phyloP scores from a whole-genome alignment of 2,888 invertebrate genomes.

The Venustoraphidia nigricollis region DNA sequence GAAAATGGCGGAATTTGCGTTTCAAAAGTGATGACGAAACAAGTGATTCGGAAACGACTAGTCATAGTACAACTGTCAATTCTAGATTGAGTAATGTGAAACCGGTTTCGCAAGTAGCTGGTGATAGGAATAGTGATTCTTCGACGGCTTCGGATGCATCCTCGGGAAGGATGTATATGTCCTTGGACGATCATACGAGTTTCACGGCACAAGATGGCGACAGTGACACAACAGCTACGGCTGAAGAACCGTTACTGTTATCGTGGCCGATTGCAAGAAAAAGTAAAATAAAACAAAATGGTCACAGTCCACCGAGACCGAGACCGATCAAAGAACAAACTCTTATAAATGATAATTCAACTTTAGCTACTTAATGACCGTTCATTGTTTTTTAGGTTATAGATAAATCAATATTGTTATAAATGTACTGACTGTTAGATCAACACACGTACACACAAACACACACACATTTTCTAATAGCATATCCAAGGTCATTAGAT shows the following conservation, averaged over 20 bases:
- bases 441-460: no score
- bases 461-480: no score
- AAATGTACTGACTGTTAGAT: no score
- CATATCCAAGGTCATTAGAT: no score
- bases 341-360: slow-evolving; percentile 1
- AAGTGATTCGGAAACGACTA: slow-evolving; percentile 17
- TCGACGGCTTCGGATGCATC: slow-evolving; percentile 27
- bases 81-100: slow-evolving; percentile 12
- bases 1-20: slow-evolving; percentile 24
- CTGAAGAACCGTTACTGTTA: slow-evolving; percentile 33
- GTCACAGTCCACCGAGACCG: slow-evolving; percentile 3
- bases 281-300: slow-evolving; percentile 13
- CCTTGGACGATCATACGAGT: slow-evolving; percentile 21
- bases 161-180: slow-evolving; percentile 25
- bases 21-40: slow-evolving; percentile 18
- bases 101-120: slow-evolving; percentile 16
- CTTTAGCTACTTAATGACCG: no score
- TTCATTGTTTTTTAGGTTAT: no score
- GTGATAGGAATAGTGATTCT: slow-evolving; percentile 29
- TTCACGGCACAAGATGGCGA: slow-evolving; percentile 7
- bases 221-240: slow-evolving; percentile 15
- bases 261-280: slow-evolving; percentile 34
- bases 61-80: slow-evolving; percentile 12
- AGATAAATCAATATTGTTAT: no score
- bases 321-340: slow-evolving; percentile 2